Conservation (phyloP, 2,113 vertebrate genomes). For the Equus przewalskii region DNA sequence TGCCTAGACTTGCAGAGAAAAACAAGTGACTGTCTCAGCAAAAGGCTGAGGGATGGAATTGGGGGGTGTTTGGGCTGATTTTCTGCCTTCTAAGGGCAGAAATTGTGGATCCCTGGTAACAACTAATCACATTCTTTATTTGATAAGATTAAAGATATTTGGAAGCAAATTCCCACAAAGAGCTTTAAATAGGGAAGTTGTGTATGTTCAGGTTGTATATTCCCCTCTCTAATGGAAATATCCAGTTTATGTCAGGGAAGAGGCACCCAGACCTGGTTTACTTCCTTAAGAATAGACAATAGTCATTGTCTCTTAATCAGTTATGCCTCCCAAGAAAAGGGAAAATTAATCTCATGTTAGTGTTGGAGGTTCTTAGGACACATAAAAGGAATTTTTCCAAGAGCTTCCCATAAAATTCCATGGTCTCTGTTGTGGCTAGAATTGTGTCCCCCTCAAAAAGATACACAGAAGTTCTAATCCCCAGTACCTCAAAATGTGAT, state of each 20-base stretch:
- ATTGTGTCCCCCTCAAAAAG: background rate
- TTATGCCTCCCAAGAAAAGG: background rate
- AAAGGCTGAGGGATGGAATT: background rate
- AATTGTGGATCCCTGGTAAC: background rate
- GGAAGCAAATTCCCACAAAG: background rate
- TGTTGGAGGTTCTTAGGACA: background rate
- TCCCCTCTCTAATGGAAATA: background rate
- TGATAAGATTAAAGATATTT: background rate
- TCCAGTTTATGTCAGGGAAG: background rate
- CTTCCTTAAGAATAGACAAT: background rate
- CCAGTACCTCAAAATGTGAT: background rate
- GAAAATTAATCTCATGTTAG: background rate
- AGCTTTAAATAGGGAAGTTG: background rate
- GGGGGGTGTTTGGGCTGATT: background rate
- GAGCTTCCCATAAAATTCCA: background rate
- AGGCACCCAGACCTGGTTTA: background rate
- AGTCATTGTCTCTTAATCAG: background rate
- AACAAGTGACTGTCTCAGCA: background rate
- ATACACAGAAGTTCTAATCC: background rate
- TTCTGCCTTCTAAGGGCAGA: background rate
- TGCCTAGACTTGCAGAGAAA: background rate
- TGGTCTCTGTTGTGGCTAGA: background rate
- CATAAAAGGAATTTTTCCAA: background rate
- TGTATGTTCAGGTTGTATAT: background rate
- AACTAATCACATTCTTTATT: background rate